Evolutionary conservation across 2,113 vertebrate genomes (phyloP).

Genomic region (Acinonyx jubatus): DNA sequence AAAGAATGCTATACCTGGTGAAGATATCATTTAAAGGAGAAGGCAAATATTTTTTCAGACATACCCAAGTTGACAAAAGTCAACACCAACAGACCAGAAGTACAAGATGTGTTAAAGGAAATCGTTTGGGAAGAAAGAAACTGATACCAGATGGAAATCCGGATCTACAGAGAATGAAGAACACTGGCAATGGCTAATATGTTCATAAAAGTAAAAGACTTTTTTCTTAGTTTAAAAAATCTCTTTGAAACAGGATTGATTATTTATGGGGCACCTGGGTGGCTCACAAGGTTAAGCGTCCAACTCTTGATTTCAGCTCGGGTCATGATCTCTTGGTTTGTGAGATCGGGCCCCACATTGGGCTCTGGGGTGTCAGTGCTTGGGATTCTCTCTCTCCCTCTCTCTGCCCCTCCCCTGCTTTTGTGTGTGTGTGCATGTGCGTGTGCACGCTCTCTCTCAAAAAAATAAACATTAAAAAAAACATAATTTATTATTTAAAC

Average conservation of each 20-base stretch:
- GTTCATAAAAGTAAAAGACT: background rate
- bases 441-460: too few species aligned
- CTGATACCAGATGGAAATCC: background rate
- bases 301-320: too few species aligned
- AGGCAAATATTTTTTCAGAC: background rate
- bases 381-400: too few species aligned
- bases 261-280: too few species aligned
- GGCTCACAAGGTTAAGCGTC: too few species aligned
- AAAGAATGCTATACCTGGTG: background rate
- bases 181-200: background rate
- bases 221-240: slow-evolving; percentile 16
- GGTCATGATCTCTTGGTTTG: too few species aligned
- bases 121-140: background rate
- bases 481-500: background rate
- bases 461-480: too few species aligned
- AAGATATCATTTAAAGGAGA: background rate
- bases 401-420: too few species aligned
- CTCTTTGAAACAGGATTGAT: background rate
- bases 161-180: background rate
- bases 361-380: too few species aligned
- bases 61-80: background rate
- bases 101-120: background rate
- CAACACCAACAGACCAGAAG: background rate
- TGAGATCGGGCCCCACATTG: too few species aligned
- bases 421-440: too few species aligned